Conservation (phyloP, 2,797 vertebrate species). For the Rallus crepitans region DNA sequence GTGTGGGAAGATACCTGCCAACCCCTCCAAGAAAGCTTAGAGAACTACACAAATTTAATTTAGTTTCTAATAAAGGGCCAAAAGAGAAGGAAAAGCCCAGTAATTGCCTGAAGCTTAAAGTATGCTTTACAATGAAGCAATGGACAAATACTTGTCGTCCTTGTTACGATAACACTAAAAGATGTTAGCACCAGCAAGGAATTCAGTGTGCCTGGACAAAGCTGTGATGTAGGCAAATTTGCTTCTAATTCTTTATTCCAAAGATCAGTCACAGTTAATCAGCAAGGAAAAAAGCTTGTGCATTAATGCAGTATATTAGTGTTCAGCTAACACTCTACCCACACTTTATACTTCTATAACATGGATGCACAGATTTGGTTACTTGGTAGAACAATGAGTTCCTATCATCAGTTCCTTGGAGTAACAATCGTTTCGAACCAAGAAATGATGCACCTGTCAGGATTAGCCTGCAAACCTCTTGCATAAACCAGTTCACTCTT, state of each 20-base stretch:
- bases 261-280: not conserved
- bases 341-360: not conserved
- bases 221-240: not conserved
- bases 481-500: slow-evolving; percentile 54
- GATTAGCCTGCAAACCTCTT: slow-evolving; percentile 38
- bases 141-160: not conserved
- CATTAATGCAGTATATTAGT: not conserved
- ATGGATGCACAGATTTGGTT: not conserved
- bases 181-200: not conserved
- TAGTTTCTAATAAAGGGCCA: not conserved
- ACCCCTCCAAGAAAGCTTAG: not conserved
- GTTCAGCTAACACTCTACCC: not conserved
- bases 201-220: not conserved
- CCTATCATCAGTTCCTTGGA: not conserved
- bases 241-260: not conserved
- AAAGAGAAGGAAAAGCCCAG: not conserved
- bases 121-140: not conserved
- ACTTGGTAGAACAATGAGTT: slow-evolving; percentile 13
- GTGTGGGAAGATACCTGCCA: not conserved
- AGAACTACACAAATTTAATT: not conserved
- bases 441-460: slow-evolving; percentile 50
- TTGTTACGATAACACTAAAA: not conserved
- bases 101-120: not conserved
- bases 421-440: slow-evolving; percentile 2
- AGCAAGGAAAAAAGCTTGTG: not conserved